Evolutionary conservation across 2,888 invertebrate species (phyloP).

Genomic region (Pecten maximus): DNA sequence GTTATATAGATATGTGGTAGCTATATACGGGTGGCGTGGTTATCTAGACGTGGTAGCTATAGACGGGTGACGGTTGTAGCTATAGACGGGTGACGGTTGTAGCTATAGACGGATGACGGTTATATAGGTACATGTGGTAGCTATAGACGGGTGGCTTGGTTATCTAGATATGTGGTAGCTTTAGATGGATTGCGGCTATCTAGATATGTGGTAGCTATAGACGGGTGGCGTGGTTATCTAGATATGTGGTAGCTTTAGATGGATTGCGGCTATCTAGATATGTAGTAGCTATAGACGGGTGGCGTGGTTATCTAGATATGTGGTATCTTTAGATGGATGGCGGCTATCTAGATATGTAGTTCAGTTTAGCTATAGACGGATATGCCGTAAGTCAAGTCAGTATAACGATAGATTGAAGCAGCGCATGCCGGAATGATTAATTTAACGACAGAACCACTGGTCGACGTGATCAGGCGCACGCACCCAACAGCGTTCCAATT

Average conservation of each 20-base stretch:
- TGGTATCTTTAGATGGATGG: not conserved
- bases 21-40: too few relatives aligned
- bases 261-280: not conserved
- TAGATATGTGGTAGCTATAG: not conserved
- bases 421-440: too few relatives aligned
- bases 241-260: not conserved
- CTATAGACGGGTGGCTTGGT: not conserved
- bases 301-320: too few relatives aligned
- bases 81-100: too few relatives aligned
- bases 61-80: too few relatives aligned
- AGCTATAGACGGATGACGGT: not conserved
- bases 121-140: not conserved
- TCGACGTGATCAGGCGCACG: not conserved
- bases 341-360: not conserved
- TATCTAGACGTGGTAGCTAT: too few relatives aligned
- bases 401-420: too few relatives aligned
- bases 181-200: not conserved
- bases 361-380: not conserved
- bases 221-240: not conserved
- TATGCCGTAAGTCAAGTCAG: too few relatives aligned
- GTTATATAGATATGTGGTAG: too few relatives aligned
- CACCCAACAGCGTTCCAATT: not conserved
- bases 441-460: not conserved
- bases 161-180: not conserved
- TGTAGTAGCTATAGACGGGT: not conserved